Evolutionary conservation across 1,140 invertebrate species (phyloP).

Genomic region (Popillia japonica): DNA sequence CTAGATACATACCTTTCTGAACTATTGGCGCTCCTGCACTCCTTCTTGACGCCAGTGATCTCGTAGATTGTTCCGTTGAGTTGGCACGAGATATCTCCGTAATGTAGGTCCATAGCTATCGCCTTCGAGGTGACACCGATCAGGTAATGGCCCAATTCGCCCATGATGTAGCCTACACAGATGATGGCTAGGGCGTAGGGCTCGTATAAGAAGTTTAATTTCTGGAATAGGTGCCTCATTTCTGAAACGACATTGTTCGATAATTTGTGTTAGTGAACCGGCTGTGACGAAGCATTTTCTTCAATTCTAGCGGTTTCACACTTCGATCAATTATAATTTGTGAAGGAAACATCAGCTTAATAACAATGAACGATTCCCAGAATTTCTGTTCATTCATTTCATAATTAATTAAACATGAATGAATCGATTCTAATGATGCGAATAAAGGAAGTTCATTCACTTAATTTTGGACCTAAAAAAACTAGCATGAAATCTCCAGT

Average conservation of each 20-base stretch:
- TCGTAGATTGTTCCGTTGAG: slow-evolving; percentile 71
- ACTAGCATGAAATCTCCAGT: no score
- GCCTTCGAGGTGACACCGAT: slow-evolving; percentile 88
- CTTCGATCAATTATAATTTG: no score
- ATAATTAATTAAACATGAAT: no score
- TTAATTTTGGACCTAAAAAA: no score
- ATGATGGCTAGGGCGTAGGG: slow-evolving; percentile 80
- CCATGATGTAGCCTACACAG: slow-evolving; percentile 82
- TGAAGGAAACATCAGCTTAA: no score
- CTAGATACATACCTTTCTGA: slow-evolving; percentile 71
- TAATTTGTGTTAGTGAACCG: no score
- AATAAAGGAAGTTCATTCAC: no score
- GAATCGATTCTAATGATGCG: no score
- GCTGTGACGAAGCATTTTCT: no score
- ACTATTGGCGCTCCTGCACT: slow-evolving; percentile 72
- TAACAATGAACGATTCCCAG: no score
- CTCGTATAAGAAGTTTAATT: slow-evolving; percentile 75
- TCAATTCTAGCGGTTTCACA: no score
- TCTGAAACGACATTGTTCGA: neutral
- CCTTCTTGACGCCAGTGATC: slow-evolving; percentile 67
- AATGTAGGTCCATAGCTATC: slow-evolving; percentile 83
- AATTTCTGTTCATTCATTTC: no score
- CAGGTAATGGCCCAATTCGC: slow-evolving; percentile 86
- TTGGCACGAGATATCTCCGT: slow-evolving; percentile 88
- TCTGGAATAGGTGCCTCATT: slow-evolving; percentile 61